phyloP scores from a whole-genome alignment of 2,113 vertebrate species.

The Rhea pennata region DNA sequence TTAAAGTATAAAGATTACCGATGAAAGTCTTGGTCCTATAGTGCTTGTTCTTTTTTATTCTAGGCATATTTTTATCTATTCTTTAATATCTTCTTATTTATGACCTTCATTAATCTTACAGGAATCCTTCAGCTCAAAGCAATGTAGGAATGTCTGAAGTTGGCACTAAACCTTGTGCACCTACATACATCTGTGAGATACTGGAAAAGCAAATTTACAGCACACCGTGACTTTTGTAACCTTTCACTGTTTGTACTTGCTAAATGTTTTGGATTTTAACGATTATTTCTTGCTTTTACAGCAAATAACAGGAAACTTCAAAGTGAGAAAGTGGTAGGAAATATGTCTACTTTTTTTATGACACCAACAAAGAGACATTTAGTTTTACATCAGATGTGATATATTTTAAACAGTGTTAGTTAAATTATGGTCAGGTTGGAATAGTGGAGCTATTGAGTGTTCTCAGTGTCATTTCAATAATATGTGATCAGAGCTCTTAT shows the following conservation, averaged over 20 bases:
- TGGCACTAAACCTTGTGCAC: not conserved
- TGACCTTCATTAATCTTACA: not conserved
- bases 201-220: not conserved
- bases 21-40: not conserved
- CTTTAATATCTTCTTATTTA: not conserved
- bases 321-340: not conserved
- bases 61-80: not conserved
- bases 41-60: not conserved
- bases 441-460: not conserved
- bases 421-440: not conserved
- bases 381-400: not conserved
- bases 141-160: not conserved
- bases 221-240: rapidly evolving
- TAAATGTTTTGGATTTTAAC: not conserved
- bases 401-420: not conserved
- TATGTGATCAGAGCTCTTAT: not conserved
- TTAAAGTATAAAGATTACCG: not conserved
- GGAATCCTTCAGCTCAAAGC: not conserved
- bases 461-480: not conserved
- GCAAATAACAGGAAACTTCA: not conserved
- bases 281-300: not conserved
- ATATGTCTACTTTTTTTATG: not conserved
- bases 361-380: not conserved
- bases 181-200: not conserved
- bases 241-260: not conserved